Percentiles rank a stretch among this genome's conserved stretches.
phyloP scores from a whole-genome alignment of 2,113 vertebrate species.

The Chinchilla lanigera region DNA sequence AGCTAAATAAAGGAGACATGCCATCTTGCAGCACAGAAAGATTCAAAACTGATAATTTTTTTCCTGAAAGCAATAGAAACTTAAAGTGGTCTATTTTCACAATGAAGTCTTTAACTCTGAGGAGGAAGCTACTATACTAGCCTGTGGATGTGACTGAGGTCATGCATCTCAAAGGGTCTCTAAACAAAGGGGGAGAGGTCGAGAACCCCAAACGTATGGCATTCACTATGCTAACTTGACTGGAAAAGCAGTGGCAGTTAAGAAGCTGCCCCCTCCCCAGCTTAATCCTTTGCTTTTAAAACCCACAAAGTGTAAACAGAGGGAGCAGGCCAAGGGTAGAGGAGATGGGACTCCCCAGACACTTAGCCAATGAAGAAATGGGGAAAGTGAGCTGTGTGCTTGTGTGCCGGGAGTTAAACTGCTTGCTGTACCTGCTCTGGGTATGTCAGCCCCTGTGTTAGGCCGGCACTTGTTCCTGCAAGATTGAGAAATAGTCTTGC shows the following conservation, averaged over 20 bases:
- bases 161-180: neutral
- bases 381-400: neutral
- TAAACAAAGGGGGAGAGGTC: neutral
- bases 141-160: neutral
- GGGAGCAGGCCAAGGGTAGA: neutral
- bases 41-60: slow-evolving; percentile 6
- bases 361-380: neutral
- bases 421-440: neutral
- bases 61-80: neutral
- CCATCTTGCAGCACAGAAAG: neutral
- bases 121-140: neutral
- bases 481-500: neutral
- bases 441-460: neutral
- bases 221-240: neutral
- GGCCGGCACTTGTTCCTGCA: neutral
- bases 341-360: neutral
- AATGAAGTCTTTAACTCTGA: neutral
- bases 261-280: neutral
- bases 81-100: neutral
- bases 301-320: neutral
- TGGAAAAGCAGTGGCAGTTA: neutral
- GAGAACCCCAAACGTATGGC: neutral
- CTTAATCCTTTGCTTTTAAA: neutral
- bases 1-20: neutral
- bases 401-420: neutral